These are phyloP conservation scores for Coenonympha glycerion DNA, from an alignment of 2,888 invertebrate species.

Conservation along the genomic window DNA sequence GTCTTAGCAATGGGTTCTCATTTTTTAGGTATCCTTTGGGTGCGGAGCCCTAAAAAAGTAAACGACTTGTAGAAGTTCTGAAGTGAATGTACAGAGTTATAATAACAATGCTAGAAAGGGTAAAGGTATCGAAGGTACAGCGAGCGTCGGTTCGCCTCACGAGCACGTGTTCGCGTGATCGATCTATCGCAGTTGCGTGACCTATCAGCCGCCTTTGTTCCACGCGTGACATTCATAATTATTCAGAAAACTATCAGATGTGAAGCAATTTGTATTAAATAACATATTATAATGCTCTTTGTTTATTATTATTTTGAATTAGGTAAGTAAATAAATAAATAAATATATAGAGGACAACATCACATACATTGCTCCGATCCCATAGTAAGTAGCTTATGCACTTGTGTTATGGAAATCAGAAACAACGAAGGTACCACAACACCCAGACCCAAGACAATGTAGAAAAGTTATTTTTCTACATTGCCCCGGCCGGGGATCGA, in stretches of 20 bases:
- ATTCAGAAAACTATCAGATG: constrained; percentile 31
- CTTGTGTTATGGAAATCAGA: too few relatives aligned
- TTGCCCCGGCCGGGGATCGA: too few relatives aligned
- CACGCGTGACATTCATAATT: constrained; percentile 58
- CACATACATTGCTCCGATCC: too few relatives aligned
- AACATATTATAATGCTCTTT: neutral
- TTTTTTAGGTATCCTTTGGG: too few relatives aligned
- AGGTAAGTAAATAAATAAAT: too few relatives aligned
- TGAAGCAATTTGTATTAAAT: constrained; percentile 21
- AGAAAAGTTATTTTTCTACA: too few relatives aligned
- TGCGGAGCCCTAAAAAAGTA: too few relatives aligned
- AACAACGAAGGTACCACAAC: too few relatives aligned
- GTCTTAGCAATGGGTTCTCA: too few relatives aligned
- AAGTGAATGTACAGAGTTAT: constrained; percentile 4
- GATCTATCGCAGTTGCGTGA: constrained; percentile 56
- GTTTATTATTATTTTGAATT: neutral
- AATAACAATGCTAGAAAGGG: constrained; percentile 11
- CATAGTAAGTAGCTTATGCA: too few relatives aligned
- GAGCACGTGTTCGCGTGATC: constrained; percentile 44
- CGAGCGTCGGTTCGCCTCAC: constrained; percentile 18
- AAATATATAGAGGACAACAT: too few relatives aligned
- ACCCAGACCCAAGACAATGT: too few relatives aligned
- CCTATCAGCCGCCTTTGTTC: constrained; percentile 49
- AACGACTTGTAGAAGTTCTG: neutral
- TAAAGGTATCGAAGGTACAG: constrained; percentile 23